Percentiles rank a stretch among this genome's conserved stretches.
Conservation (phyloP, 2,888 invertebrate genomes). For the Plebejus argus region DNA sequence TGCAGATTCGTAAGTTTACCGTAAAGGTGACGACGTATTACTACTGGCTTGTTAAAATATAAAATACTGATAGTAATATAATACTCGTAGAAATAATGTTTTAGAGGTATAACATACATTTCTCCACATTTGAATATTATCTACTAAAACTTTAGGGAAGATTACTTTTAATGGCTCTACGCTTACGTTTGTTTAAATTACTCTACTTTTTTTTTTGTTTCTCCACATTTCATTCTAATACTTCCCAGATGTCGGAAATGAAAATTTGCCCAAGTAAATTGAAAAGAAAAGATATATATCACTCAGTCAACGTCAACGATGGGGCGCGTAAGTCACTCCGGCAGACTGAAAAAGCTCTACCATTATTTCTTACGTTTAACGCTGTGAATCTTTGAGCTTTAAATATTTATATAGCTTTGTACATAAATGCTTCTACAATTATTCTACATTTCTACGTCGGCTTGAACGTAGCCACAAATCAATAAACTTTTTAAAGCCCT, state of each 20-base stretch:
- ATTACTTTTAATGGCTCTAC: neutral
- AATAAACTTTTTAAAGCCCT: neutral
- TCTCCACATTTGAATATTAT: neutral
- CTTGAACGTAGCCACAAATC: neutral
- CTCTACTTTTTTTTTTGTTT: neutral
- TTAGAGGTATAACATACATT: neutral
- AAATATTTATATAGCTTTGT: neutral
- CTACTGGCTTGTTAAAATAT: neutral
- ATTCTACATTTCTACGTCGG: neutral
- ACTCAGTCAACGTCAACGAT: neutral
- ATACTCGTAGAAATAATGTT: neutral
- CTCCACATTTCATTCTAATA: neutral
- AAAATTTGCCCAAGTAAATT: neutral
- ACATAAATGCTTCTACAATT: neutral
- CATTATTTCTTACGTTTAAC: conserved; percentile 21
- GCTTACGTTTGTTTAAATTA: neutral
- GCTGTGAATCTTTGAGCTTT: neutral
- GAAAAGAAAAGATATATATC: conserved; percentile 9
- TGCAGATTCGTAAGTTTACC: too few relatives aligned
- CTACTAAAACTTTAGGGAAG: neutral
- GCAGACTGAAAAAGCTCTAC: conserved; percentile 22
- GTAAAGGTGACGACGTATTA: too few relatives aligned
- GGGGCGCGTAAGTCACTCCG: neutral
- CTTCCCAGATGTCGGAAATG: neutral
- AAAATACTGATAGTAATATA: neutral